Percentiles rank a stretch among this genome's conserved stretches.
Evolutionary conservation across 2,888 invertebrate species (phyloP).

Genomic region (Chrysolina haemoptera): DNA sequence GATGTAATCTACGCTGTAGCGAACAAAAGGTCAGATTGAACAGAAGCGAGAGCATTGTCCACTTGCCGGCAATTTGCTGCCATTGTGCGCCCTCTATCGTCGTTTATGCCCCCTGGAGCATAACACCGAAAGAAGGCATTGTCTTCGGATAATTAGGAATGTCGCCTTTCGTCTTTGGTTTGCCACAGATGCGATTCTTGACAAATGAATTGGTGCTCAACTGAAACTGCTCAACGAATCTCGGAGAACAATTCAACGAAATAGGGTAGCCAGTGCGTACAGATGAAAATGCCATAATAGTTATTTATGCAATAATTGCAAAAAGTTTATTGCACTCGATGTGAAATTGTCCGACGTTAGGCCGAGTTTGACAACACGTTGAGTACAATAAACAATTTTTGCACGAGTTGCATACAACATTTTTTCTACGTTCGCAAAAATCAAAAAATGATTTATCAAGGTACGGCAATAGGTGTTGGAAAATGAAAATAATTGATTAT

Average conservation of each 20-base stretch:
- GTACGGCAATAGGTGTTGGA: too few species aligned
- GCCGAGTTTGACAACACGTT: too few species aligned
- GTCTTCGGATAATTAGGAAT: conserved; percentile 57
- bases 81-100: conserved; percentile 58
- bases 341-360: too few species aligned
- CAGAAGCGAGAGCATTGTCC: conserved; percentile 58
- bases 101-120: conserved; percentile 54
- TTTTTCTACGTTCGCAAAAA: too few species aligned
- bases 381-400: too few species aligned
- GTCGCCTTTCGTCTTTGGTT: conserved; percentile 43
- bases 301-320: too few species aligned
- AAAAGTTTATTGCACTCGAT: too few species aligned
- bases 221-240: not conserved
- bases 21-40: conserved; percentile 58
- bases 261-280: too few species aligned
- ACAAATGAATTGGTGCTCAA: not conserved
- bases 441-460: too few species aligned
- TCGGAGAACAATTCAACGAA: too few species aligned
- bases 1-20: conserved; percentile 50
- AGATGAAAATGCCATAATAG: not conserved
- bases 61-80: conserved; percentile 60
- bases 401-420: too few species aligned
- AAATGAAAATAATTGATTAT: too few species aligned
- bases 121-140: conserved; percentile 33
- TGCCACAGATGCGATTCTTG: conserved; percentile 7